Evolutionary conservation across 2,113 vertebrate species (phyloP), one percentile per base, ranked within the genome.

Genomic region (Anolis sagrei): DNA sequence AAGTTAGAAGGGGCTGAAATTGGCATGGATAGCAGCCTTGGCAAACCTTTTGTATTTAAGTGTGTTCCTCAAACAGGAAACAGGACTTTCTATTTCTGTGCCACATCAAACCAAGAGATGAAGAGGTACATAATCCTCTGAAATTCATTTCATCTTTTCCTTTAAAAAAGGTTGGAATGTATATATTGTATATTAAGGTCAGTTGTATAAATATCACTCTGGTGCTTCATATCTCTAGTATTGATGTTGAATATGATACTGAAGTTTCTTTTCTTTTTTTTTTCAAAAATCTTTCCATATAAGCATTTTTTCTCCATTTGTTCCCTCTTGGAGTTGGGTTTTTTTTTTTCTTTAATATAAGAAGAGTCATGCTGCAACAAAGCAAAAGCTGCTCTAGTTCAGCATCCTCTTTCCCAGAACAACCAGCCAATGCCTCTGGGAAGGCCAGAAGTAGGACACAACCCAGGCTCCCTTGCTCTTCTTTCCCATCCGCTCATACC

Each of bases 21-120:
- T 73, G 95, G 95, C 44, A 83, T 92, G 0, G 98, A 98, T 62
- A 88, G 87, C 10, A 97, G 95, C 51, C 93, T 98, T 84, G 98
- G 97, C 7, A 99, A 98, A 95, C 97, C 97, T 0, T 99, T 98
- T 93, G 98, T 98, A 88, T 97, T 99, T 90, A 98, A 96, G 93
- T 99, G 97, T 86, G 86, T 92, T 32, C 98, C 97, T 85, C 96
- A 95, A 83, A 93, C 91, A 69, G 95, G 93, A 81, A 97, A 88
- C 39, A 96, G 97, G 58, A 94, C 95, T 70, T 98, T 97, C 90
- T 97, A 97, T 91, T 96, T 98, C 87, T 98, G 96, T 88, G 97
- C 98, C 27, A 97, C 97, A 39, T 98, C 97, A 82, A 98, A 96
- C 92, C 98, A 98, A 94, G 98, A 99, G 92, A 98, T 98, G 97